phyloP scores from a whole-genome alignment of 2,113 vertebrate species.

The Austrofundulus limnaeus region DNA sequence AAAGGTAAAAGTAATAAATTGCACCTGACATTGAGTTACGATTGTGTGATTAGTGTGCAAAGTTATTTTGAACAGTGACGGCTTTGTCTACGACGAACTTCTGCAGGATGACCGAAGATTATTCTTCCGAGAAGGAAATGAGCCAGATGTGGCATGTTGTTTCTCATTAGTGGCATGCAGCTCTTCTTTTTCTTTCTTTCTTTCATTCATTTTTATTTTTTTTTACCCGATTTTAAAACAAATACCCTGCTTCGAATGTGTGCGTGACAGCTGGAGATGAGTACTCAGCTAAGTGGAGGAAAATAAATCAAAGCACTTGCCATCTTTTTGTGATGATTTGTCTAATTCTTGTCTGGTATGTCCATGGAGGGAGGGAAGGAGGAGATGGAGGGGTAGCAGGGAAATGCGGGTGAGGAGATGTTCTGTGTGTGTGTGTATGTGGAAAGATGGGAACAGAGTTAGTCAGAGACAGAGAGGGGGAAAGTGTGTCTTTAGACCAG shows the following conservation, averaged over 20 bases:
- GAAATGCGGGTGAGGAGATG: constrained; percentile 24
- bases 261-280: constrained; percentile 59
- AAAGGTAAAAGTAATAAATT: background rate
- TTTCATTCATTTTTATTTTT: background rate
- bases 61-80: constrained; percentile 1
- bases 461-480: constrained; percentile 28
- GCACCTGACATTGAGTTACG: background rate
- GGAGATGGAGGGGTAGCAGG: constrained; percentile 11
- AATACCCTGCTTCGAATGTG: constrained; percentile 32
- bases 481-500: constrained; percentile 63
- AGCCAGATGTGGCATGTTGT: constrained; percentile 53
- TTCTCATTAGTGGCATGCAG: constrained; percentile 51
- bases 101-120: constrained; percentile 31
- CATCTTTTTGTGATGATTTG: constrained; percentile 61
- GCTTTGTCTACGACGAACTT: constrained; percentile 11
- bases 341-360: constrained; percentile 55
- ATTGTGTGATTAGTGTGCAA: background rate
- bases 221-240: constrained; percentile 31
- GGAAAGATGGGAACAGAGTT: constrained; percentile 22
- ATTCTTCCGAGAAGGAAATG: constrained; percentile 31
- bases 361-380: constrained; percentile 12
- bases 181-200: constrained; percentile 21
- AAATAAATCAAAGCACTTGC: constrained; percentile 64
- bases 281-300: constrained; percentile 57
- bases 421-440: background rate